These are phyloP conservation scores for Chiroxiphia lanceolata DNA, from an alignment of 2,797 vertebrate genomes.

Conservation along the genomic window DNA sequence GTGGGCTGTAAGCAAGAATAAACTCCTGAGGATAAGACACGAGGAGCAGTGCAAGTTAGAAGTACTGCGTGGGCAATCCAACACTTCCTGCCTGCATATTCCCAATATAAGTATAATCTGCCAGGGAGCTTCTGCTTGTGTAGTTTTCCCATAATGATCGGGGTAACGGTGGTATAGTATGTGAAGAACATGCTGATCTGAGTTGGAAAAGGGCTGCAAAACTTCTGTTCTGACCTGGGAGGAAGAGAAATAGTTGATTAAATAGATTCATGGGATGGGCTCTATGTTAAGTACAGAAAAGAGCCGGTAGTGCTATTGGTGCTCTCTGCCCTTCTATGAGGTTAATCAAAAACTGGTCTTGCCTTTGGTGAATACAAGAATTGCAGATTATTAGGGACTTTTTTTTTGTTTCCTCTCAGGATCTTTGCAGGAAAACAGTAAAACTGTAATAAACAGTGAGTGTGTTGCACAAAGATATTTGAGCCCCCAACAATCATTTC, in stretches of 20 bases:
- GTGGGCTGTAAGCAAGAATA: not conserved
- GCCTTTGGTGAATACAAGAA: not conserved
- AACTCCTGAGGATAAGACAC: not conserved
- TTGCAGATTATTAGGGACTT: not conserved
- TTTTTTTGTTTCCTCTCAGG: not conserved
- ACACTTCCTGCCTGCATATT: conserved; percentile 10
- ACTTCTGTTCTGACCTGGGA: not conserved
- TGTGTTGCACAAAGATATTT: not conserved
- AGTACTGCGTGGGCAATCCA: not conserved
- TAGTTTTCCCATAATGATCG: not conserved
- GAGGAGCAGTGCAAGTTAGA: not conserved
- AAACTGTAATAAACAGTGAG: not conserved
- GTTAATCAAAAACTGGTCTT: not conserved
- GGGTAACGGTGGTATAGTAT: not conserved
- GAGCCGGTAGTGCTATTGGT: not conserved
- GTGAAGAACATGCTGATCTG: not conserved
- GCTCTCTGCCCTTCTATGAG: rapidly evolving
- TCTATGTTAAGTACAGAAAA: not conserved
- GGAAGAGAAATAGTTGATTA: not conserved
- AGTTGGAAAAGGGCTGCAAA: not conserved
- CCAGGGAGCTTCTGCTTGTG: not conserved
- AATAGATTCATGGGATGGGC: not conserved
- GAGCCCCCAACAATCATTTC: not conserved
- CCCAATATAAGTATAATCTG: not conserved
- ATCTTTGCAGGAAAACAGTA: not conserved